Conservation (phyloP, 2,888 invertebrate genomes). For the Patella caerulea region DNA sequence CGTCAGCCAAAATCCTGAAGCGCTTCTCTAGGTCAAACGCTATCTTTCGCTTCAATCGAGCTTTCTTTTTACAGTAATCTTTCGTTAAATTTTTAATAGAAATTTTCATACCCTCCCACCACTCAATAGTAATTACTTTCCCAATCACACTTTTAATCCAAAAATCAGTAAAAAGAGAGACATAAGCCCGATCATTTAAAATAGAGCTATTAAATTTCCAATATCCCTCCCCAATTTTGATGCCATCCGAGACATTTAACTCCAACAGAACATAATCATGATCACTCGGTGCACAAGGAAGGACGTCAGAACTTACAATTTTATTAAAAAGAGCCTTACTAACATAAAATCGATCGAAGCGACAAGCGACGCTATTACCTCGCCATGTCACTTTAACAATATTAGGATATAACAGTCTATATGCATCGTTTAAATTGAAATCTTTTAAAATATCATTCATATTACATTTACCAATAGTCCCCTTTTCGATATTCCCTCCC, state of each 20-base stretch:
- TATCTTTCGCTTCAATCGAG: neutral
- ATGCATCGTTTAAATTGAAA: constrained; percentile 2
- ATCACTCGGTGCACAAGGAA: neutral
- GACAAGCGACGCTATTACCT: neutral
- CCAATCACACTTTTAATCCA: neutral
- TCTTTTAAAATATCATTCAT: neutral
- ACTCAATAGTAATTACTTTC: constrained; percentile 1
- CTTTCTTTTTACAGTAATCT: neutral
- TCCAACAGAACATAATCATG: neutral
- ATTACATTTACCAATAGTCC: neutral
- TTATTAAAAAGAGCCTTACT: neutral
- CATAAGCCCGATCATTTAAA: neutral
- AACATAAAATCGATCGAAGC: constrained; percentile 4
- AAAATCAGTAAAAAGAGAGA: constrained; percentile 1
- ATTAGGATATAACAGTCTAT: neutral
- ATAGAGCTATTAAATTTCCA: neutral
- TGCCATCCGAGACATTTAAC: neutral
- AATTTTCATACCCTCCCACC: constrained; percentile 11
- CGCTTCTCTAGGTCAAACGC: constrained; percentile 3
- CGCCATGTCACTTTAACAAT: constrained; percentile 9
- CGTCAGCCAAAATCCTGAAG: neutral
- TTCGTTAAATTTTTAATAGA: constrained; percentile 8
- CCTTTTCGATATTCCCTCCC: neutral
- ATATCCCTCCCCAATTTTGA: neutral
- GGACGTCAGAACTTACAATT: neutral